Conservation (phyloP, 1,140 invertebrate species). For the Eriosoma lanigerum region DNA sequence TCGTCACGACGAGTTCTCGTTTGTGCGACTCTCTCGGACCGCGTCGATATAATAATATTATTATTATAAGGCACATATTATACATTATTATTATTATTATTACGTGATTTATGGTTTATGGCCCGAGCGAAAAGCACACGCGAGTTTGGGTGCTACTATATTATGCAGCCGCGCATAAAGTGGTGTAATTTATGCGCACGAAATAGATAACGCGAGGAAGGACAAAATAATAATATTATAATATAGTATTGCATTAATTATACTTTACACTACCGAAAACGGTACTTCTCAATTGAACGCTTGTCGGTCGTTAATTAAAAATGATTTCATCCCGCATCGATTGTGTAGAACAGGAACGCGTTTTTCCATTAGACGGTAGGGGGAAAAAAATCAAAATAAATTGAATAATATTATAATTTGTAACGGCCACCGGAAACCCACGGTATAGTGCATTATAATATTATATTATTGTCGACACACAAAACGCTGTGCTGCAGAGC, state of each 20-base stretch:
- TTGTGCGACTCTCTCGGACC: background rate
- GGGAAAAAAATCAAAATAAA: background rate
- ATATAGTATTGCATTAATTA: too few relatives aligned
- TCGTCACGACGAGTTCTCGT: background rate
- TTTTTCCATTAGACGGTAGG: background rate
- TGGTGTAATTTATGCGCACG: background rate
- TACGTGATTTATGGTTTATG: slow-evolving; percentile 16
- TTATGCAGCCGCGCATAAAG: background rate
- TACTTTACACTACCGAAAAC: too few relatives aligned
- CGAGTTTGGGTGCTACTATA: background rate
- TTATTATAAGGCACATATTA: slow-evolving; percentile 10
- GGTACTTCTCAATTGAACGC: background rate
- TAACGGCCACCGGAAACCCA: background rate
- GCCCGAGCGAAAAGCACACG: background rate
- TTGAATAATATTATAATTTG: background rate
- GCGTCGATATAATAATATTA: background rate
- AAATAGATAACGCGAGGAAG: background rate
- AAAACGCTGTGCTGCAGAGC: too few relatives aligned
- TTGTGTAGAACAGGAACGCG: background rate
- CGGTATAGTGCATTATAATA: too few relatives aligned
- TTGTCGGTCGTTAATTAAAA: slow-evolving; percentile 17
- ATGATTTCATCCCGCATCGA: background rate
- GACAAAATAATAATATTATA: too few relatives aligned
- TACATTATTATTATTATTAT: background rate
- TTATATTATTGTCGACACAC: too few relatives aligned